Percentiles rank a stretch among this genome's conserved stretches.
Evolutionary conservation across 2,113 vertebrate genomes (phyloP).

Genomic region (Lucifuga dentata): DNA sequence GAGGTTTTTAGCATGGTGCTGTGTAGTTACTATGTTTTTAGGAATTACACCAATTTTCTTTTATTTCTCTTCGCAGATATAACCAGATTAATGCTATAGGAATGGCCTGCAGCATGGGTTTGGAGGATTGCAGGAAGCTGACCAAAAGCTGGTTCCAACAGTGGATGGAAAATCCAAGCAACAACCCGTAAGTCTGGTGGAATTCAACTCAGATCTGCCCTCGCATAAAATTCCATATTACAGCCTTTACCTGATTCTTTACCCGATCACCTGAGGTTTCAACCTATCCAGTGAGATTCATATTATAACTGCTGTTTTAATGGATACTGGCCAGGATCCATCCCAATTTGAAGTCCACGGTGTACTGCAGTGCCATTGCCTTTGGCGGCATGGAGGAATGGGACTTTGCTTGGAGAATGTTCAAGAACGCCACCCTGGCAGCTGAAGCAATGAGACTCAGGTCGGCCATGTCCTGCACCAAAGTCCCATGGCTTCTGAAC

Average conservation of each 20-base stretch:
- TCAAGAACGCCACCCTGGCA: conserved; percentile 77
- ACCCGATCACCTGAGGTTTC: no score
- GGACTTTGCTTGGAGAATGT: conserved; percentile 90
- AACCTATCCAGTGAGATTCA: background rate
- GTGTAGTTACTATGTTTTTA: no score
- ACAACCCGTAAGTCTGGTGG: conserved; percentile 84
- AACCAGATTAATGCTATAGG: conserved; percentile 86
- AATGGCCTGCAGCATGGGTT: conserved; percentile 82
- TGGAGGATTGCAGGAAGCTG: conserved; percentile 70
- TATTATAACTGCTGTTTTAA: background rate
- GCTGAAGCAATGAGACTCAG: conserved; percentile 89
- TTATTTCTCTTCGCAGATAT: conserved; percentile 82
- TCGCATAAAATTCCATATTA: no score
- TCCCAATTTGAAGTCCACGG: conserved; percentile 86
- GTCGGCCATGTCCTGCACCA: conserved; percentile 86
- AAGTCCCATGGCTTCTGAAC: conserved; percentile 87
- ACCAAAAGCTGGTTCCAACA: conserved; percentile 33
- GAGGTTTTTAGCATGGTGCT: no score
- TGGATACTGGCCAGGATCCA: conserved; percentile 83
- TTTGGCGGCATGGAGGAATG: conserved; percentile 83
- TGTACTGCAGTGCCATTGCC: conserved; percentile 91
- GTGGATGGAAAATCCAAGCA: conserved; percentile 62
- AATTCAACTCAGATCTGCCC: background rate
- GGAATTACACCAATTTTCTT: background rate
- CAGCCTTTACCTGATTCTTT: no score